Base-by-base conservation (phyloP, 2,797 vertebrate genomes). In the Oryzias dopingdopingensis region DNA sequence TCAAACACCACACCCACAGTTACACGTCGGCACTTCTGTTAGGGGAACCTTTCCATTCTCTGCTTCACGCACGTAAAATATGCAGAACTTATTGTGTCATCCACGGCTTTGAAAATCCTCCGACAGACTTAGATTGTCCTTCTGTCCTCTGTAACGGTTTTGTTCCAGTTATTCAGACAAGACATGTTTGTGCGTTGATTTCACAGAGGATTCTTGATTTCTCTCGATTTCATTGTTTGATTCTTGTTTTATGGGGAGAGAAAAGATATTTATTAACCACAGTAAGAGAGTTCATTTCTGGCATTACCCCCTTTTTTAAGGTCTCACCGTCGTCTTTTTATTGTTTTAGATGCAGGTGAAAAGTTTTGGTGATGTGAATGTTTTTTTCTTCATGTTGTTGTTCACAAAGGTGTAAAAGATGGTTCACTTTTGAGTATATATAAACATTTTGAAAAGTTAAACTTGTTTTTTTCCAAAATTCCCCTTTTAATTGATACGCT, bases 1-100 rank as follows among this genome's bases (percentile, higher is more conserved):
- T 87, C 79, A 87, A 82, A 82, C 72, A 49, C 80, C 83, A 67
- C 73, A 74, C 79, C 77, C 67, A 71, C 62, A 72, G 79, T 64
- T 62, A 69, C 64, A 74, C 72, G 66, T 72, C 70, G 61, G 14
- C 72, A 56, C 76, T 56, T 75, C 44, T 67, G 62, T 71, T 76
- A 8, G 40, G 54, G 48, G 54, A 59, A 54, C 51, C 57, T 67
- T 60, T 63, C 40, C 58, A 18, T 43, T 67, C 51, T 24, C 56
- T 12, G 16, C 49, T 43, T 59, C 52, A 49, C 52, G 61, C 72
- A 69, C 76, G 76, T 69, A 26, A 73, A 77, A 71, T 64, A 67
- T 54, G 71, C 48, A 54, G 29, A 29, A 22, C 44, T 52, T 46
- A 16, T 62, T 40, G 42, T 20, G 24, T 24, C 43, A 48, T 69